Percentiles rank a stretch among this genome's conserved stretches.
phyloP scores from a whole-genome alignment of 2,888 invertebrate genomes.

The Caenorhabditis doughertyi region DNA sequence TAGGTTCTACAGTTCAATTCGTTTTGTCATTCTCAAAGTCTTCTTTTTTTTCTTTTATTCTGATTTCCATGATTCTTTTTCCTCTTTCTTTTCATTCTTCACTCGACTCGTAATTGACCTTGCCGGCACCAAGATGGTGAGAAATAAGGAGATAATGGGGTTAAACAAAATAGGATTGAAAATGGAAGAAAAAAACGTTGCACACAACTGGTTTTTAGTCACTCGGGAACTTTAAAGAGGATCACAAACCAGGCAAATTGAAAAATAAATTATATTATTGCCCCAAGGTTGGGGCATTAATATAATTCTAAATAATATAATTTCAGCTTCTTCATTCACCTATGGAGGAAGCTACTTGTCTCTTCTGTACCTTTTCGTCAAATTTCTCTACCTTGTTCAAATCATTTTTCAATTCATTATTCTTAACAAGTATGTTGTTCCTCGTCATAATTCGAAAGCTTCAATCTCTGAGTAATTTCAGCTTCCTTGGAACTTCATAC shows the following conservation, averaged over 20 bases:
- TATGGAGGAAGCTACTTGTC: conserved; percentile 82
- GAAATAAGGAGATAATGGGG: conserved; percentile 56
- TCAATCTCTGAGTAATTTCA: conserved; percentile 46
- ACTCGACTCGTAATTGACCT: conserved; percentile 55
- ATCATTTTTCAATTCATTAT: conserved; percentile 82
- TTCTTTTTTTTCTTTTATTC: neutral
- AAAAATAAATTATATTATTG: too few species aligned
- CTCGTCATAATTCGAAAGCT: neutral
- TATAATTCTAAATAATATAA: neutral
- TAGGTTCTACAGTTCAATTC: conserved; percentile 14
- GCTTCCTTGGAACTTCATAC: conserved; percentile 83
- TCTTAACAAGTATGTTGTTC: conserved; percentile 77
- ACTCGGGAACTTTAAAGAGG: conserved; percentile 4
- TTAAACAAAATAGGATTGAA: conserved; percentile 47
- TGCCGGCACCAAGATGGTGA: conserved; percentile 24
- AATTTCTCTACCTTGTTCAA: conserved; percentile 81
- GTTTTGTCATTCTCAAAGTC: neutral
- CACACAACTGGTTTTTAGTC: conserved; percentile 32
- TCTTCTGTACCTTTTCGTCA: conserved; percentile 81
- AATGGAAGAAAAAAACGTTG: conserved; percentile 22
- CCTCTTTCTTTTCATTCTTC: conserved; percentile 18
- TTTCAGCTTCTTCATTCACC: conserved; percentile 73
- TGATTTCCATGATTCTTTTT: conserved; percentile 7
- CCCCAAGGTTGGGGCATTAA: too few species aligned
- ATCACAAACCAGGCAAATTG: neutral